These are phyloP conservation scores for Aphis gossypii DNA, from an alignment of 1,140 invertebrate genomes.

Conservation along the genomic window DNA sequence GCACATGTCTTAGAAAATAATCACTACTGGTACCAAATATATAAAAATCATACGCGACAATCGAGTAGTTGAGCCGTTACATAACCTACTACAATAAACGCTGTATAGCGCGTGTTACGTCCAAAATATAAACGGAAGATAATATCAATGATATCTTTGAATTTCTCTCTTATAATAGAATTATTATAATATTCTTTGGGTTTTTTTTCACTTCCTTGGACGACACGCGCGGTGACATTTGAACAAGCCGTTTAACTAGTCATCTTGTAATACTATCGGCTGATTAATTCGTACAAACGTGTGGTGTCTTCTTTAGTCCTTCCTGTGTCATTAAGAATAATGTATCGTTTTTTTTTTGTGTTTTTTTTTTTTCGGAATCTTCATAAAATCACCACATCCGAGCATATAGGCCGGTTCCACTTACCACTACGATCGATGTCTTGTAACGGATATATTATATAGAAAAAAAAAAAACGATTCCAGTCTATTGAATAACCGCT, in stretches of 20 bases:
- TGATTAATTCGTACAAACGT: not conserved
- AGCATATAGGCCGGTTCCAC: not conserved
- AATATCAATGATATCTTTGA: not conserved
- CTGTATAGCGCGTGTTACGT: not conserved
- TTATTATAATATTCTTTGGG: not conserved
- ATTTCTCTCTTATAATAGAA: not conserved
- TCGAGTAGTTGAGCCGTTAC: not conserved
- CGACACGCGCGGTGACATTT: not conserved
- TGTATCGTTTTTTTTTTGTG: not conserved
- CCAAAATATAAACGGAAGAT: not conserved
- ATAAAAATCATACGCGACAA: not conserved
- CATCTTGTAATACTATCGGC: not conserved
- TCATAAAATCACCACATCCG: not conserved
- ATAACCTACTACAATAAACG: too few relatives aligned
- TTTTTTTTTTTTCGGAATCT: not conserved
- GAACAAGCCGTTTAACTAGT: not conserved
- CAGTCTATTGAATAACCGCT: conserved; percentile 33
- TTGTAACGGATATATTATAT: not conserved
- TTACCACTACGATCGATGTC: not conserved
- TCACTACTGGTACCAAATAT: not conserved
- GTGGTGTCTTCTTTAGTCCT: not conserved
- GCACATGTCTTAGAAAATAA: not conserved
- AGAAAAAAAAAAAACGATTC: not conserved
- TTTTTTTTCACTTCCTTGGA: not conserved
- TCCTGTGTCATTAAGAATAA: not conserved